Evolutionary conservation across 2,888 invertebrate species (phyloP).

Genomic region (Pachymerium ferrugineum): DNA sequence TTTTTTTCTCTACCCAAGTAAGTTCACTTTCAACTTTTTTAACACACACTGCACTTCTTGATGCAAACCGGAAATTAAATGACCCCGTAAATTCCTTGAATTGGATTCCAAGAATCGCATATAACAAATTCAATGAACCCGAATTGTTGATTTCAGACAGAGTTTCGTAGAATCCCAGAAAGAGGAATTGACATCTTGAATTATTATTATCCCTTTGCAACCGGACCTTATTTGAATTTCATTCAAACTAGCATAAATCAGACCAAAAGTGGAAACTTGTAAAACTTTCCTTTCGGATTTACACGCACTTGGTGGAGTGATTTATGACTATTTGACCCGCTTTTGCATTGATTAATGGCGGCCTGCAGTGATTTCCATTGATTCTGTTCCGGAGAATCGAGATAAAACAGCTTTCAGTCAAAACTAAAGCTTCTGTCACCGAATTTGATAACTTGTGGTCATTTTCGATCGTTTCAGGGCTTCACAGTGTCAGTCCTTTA

Average conservation of each 20-base stretch:
- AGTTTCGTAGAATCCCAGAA: too few species aligned
- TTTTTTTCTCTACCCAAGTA: slow-evolving; percentile 86
- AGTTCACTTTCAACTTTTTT: slow-evolving; percentile 38
- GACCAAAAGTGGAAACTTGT: neutral
- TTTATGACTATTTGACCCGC: neutral
- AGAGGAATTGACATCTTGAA: too few species aligned
- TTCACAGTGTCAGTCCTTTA: slow-evolving; percentile 64
- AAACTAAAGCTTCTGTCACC: neutral
- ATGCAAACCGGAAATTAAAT: slow-evolving; percentile 13
- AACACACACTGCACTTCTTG: too few species aligned
- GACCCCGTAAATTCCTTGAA: neutral
- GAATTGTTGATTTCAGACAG: too few species aligned
- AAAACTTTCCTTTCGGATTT: neutral
- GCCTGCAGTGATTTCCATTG: neutral
- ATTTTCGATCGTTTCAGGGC: slow-evolving; percentile 51
- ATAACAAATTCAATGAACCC: too few species aligned
- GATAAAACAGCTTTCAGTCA: neutral
- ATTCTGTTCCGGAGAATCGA: neutral
- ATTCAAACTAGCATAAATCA: neutral
- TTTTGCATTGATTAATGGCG: neutral
- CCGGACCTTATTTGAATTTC: too few species aligned
- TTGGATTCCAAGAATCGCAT: neutral
- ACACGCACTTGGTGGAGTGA: neutral
- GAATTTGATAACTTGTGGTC: neutral
- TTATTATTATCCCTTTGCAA: too few species aligned